Percentiles rank a stretch among this genome's conserved stretches.
Evolutionary conservation across 2,113 vertebrate species (phyloP).

Genomic region (Bufo gargarizans): DNA sequence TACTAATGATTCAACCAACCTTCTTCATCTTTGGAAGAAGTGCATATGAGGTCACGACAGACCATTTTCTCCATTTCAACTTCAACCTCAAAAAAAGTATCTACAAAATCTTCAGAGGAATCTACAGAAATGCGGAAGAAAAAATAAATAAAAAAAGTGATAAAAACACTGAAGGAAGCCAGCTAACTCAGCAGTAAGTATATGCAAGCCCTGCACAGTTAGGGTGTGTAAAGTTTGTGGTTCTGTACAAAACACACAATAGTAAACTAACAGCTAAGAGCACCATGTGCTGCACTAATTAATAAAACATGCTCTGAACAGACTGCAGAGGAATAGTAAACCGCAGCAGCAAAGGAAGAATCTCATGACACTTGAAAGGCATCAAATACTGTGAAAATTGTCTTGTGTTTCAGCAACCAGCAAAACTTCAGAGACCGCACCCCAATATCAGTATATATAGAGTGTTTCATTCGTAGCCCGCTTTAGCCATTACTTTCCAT

Average conservation of each 20-base stretch:
- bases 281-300: not conserved
- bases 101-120: constrained; percentile 89
- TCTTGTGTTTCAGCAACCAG: not conserved
- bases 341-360: not conserved
- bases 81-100: constrained; percentile 97
- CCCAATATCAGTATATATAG: too few species aligned
- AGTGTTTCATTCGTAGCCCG: too few species aligned
- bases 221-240: not conserved
- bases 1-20: constrained; percentile 71
- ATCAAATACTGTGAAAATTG: not conserved
- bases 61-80: constrained; percentile 98
- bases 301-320: constrained; percentile 6
- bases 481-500: too few species aligned
- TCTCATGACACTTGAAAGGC: not conserved
- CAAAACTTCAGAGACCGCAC: too few species aligned
- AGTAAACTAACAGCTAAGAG: not conserved
- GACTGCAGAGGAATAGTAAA: not conserved
- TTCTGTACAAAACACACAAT: not conserved
- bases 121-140: constrained; percentile 65
- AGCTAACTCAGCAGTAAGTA: not conserved
- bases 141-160: constrained; percentile 56
- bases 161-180: constrained; percentile 1
- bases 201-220: not conserved
- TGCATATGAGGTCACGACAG: constrained; percentile 95
- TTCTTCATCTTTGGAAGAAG: constrained; percentile 95